Evolutionary conservation across 2,888 invertebrate genomes (phyloP).

Genomic region (Timema cristinae): DNA sequence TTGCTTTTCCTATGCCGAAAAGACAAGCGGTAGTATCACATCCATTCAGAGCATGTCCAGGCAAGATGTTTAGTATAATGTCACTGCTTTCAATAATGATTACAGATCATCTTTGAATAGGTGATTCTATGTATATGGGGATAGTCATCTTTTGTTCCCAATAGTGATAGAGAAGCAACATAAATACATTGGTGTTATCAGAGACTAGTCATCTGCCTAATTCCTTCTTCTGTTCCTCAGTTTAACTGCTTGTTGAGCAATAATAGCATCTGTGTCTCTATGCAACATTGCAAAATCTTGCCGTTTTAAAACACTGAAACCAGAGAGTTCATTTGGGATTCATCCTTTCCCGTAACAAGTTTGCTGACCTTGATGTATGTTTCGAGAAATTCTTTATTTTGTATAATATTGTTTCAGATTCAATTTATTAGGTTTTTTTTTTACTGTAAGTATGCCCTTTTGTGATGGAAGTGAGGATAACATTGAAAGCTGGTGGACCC

Average conservation of each 20-base stretch:
- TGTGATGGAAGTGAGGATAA: slow-evolving; percentile 3
- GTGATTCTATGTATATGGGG: background rate
- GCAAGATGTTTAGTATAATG: background rate
- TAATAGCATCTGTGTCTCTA: background rate
- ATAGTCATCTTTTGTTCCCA: background rate
- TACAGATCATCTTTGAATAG: background rate
- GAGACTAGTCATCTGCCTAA: background rate
- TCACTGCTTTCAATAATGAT: background rate
- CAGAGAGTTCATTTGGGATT: slow-evolving; percentile 1
- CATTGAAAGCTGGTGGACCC: background rate
- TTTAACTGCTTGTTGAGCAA: slow-evolving; percentile 1
- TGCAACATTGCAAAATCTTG: background rate
- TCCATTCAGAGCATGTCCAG: slow-evolving; percentile 8
- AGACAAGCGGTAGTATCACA: background rate
- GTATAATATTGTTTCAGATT: background rate
- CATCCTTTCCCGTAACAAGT: background rate
- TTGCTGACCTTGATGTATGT: background rate
- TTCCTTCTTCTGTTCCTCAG: background rate
- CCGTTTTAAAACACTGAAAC: background rate
- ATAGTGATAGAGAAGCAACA: background rate
- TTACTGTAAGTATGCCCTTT: background rate
- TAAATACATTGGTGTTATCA: background rate
- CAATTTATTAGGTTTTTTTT: background rate
- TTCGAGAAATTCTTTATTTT: background rate
- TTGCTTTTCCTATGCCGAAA: background rate